Percentiles rank a stretch among this genome's conserved stretches.
Evolutionary conservation across 2,888 invertebrate species (phyloP).

Genomic region (Mongoloraphidia duomilia): DNA sequence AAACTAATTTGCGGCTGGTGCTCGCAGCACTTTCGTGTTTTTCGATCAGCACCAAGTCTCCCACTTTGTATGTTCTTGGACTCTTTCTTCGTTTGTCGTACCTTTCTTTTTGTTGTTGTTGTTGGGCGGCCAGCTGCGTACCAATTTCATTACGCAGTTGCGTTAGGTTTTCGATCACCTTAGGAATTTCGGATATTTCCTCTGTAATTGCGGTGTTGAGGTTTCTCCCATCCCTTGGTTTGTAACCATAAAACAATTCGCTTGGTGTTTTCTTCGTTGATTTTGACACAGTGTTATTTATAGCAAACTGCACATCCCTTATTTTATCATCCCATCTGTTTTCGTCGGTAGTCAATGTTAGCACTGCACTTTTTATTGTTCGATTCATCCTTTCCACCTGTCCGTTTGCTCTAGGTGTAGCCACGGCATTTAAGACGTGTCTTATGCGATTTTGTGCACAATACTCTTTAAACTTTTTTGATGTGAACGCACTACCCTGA

Average conservation of each 20-base stretch:
- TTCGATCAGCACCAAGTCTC: conserved; percentile 6
- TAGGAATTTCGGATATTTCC: background rate
- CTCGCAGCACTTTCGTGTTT: conserved; percentile 3
- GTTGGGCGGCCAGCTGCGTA: background rate
- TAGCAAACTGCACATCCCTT: background rate
- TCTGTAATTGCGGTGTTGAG: background rate
- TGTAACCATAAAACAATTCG: background rate
- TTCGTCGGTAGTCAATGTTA: background rate
- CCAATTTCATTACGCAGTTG: background rate
- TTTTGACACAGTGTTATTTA: background rate
- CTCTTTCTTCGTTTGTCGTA: background rate
- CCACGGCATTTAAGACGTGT: background rate
- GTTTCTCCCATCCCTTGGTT: background rate
- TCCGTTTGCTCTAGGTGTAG: background rate
- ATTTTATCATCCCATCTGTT: background rate
- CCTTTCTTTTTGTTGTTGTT: background rate
- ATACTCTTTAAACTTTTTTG: background rate
- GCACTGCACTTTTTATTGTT: background rate
- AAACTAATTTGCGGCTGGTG: conserved; percentile 12
- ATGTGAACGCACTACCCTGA: background rate
- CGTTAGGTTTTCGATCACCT: background rate
- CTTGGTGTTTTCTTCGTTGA: background rate
- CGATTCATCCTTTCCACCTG: background rate
- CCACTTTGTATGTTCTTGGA: background rate
- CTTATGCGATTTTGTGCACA: background rate